phyloP scores from a whole-genome alignment of 2,113 vertebrate genomes.

The Phaethornis superciliosus region DNA sequence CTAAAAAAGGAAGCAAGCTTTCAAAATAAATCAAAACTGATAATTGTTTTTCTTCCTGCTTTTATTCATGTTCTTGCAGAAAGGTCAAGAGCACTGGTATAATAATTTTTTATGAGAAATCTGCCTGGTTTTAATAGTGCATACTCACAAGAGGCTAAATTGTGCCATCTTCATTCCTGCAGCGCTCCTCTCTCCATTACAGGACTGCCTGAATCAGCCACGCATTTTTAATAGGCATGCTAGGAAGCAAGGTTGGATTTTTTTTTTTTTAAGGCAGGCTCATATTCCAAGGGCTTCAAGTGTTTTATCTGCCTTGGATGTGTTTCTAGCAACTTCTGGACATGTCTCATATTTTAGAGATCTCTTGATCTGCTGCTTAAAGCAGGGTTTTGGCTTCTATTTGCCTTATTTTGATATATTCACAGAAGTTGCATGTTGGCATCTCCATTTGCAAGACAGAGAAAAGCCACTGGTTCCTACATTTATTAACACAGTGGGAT shows the following conservation, averaged over 20 bases:
- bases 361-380: not conserved
- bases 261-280: slow-evolving; percentile 40
- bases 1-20: not conserved
- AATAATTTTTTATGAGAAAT: slow-evolving; percentile 39
- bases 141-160: slow-evolving; percentile 17
- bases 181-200: slow-evolving; percentile 7
- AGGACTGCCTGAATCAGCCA: slow-evolving; percentile 5
- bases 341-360: not conserved
- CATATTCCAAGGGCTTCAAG: not conserved
- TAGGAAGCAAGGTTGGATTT: not conserved
- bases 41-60: slow-evolving; percentile 6
- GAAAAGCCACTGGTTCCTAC: not conserved
- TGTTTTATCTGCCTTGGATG: not conserved
- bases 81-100: slow-evolving; percentile 7
- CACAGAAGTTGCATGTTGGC: not conserved
- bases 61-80: slow-evolving; percentile 37
- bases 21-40: slow-evolving; percentile 15
- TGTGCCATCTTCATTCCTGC: not conserved
- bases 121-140: slow-evolving; percentile 12
- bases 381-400: not conserved
- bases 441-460: not conserved
- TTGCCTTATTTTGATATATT: not conserved
- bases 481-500: not conserved
- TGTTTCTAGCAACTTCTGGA: not conserved
- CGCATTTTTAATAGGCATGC: slow-evolving; percentile 23